Evolutionary conservation across 2,797 vertebrate genomes (phyloP).

Genomic region (Pogonophryne albipinna): DNA sequence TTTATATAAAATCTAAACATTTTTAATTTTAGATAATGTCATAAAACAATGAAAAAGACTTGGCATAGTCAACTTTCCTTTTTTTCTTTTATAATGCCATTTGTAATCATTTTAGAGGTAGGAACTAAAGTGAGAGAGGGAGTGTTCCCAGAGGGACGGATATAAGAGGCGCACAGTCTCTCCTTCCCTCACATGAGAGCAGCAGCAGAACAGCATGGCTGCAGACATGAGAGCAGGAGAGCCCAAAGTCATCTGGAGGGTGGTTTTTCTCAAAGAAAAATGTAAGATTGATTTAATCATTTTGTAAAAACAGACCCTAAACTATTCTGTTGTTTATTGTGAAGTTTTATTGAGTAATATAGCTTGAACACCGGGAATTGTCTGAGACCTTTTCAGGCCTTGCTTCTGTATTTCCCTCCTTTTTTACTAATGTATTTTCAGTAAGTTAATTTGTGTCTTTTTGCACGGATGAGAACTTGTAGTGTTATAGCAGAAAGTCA

Average conservation of each 20-base stretch:
- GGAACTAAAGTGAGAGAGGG: conserved; percentile 59
- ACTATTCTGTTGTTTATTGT: neutral
- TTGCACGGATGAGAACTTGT: neutral
- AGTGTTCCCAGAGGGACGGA: conserved; percentile 58
- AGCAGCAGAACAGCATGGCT: conserved; percentile 51
- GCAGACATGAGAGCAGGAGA: neutral
- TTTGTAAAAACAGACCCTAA: neutral
- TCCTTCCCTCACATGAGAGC: conserved; percentile 44
- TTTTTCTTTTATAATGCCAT: neutral
- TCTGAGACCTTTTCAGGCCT: neutral
- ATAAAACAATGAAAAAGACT: neutral
- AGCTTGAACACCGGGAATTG: neutral
- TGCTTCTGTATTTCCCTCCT: neutral
- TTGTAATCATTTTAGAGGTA: conserved; percentile 24
- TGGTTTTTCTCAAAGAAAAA: conserved; percentile 19
- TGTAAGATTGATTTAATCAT: conserved; percentile 35
- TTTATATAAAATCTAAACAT: neutral
- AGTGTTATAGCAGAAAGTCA: neutral
- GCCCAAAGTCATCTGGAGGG: neutral
- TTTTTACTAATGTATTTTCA: neutral
- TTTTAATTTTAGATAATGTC: neutral
- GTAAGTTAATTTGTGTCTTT: neutral
- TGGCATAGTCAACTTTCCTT: too few species aligned
- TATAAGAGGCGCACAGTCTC: conserved; percentile 19
- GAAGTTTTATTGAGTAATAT: neutral